A percentile compares a stretch with the other conserved stretches of the same genome.
Conservation (phyloP, 2,888 invertebrate species). For the Ernsta delagoae region DNA sequence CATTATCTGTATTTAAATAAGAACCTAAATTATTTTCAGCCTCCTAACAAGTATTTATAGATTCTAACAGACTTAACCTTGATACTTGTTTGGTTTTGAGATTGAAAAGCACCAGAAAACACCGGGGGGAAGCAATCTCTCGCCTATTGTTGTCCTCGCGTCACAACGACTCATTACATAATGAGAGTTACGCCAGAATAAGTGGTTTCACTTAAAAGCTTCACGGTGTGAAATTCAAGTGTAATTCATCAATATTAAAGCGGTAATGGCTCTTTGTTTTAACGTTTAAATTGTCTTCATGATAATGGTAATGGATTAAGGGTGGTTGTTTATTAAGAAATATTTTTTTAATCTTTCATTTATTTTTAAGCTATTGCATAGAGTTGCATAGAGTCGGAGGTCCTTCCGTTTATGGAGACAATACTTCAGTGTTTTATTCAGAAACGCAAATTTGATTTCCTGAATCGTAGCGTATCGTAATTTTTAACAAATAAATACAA, state of each 20-base stretch:
- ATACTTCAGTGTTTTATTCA: not conserved
- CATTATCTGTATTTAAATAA: too few relatives aligned
- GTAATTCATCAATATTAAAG: not conserved
- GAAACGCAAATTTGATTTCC: not conserved
- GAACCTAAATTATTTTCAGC: too few relatives aligned
- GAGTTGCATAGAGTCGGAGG: too few relatives aligned
- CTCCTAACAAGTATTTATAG: too few relatives aligned
- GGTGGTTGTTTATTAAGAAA: not conserved
- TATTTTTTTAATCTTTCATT: too few relatives aligned
- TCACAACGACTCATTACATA: not conserved
- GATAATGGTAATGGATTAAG: not conserved
- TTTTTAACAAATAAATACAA: too few relatives aligned
- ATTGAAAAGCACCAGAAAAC: too few relatives aligned
- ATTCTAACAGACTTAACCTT: too few relatives aligned
- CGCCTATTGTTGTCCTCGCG: not conserved
- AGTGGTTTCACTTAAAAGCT: conserved; percentile 6
- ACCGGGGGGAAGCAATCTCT: too few relatives aligned
- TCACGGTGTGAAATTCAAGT: conserved; percentile 1
- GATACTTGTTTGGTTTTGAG: too few relatives aligned
- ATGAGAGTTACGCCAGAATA: not conserved
- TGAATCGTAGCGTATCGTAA: not conserved
- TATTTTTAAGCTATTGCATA: too few relatives aligned
- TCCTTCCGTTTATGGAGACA: conserved; percentile 1
- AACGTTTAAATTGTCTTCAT: conserved; percentile 1
- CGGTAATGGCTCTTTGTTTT: not conserved